Base-by-base conservation (phyloP, 1,140 invertebrate genomes). In the Bicyclus anynana region DNA sequence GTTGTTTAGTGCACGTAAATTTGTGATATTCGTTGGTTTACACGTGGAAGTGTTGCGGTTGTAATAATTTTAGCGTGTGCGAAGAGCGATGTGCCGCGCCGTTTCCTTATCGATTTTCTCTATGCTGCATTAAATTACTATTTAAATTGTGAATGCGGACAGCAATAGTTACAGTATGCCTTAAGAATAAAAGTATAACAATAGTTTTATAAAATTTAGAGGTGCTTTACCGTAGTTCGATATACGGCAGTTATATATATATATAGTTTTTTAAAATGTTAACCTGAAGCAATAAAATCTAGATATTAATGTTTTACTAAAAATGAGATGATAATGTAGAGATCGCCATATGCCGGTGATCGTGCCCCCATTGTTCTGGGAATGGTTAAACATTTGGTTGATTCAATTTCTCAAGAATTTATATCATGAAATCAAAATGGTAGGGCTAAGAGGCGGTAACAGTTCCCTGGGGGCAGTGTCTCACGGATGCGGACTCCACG, bases 101-200 rank as follows among this genome's bases (percentile, higher is more conserved):
- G 80, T 77, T 76, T 79, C 76, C 78, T 77, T 87, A 87, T 87
- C 81, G 83, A 87, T 87, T 87, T 87, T 87, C 83, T 78, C 72
- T 80, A 77, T 81, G 77, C 84, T 83, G 84, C 84, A 87, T 84
- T 84, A 84, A 79, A 82, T 78, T 83, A 79, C 72, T 76, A 74
- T 78, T 84, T 74, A 74, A 80, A 83, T 80, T 65, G 76, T 80
- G 77, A 80, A 80, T 79, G 77, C 76, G 81, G 77, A 66, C 64
- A 72, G 74, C 73, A 77, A 74, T 71, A 75, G 65, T 69, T 76
- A 42, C 70, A 74, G 65, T 57, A 81, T 84, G 77, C 53, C 64
- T 70, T 74, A 59, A 48, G 63, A 69, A 12, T 44, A 33, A 48
- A 23, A 14, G 17, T 59, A 29, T 59, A 52, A 40, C 44, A 26